Percentiles rank a stretch among this genome's conserved stretches.
These are phyloP conservation scores for Tolmerus cingulatus DNA, from an alignment of 2,888 invertebrate species.

Conservation along the genomic window DNA sequence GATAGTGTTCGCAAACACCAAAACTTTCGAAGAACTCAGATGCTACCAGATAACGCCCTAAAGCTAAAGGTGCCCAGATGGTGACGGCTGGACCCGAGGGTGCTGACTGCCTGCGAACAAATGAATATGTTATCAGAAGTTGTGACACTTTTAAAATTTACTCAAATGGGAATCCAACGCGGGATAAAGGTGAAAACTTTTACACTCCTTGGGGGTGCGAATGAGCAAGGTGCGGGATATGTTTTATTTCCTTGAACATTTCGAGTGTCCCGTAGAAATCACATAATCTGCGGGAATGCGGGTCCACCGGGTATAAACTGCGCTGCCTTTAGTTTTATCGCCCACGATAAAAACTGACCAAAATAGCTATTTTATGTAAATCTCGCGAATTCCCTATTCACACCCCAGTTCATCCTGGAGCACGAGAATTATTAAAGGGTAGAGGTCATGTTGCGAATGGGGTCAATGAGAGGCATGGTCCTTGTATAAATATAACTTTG, in stretches of 20 bases:
- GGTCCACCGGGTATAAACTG: neutral
- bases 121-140: slow-evolving; percentile 17
- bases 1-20: neutral
- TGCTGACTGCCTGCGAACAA: neutral
- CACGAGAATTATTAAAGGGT: neutral
- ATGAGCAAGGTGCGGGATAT: neutral
- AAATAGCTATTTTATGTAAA: neutral
- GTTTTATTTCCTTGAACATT: neutral
- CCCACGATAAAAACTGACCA: neutral
- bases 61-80: neutral
- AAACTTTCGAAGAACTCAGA: slow-evolving; percentile 2
- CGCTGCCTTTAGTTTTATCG: neutral
- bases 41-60: neutral
- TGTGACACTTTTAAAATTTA: slow-evolving; percentile 6
- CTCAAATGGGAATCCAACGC: neutral
- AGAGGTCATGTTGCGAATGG: neutral
- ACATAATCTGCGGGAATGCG: neutral
- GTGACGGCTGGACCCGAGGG: neutral
- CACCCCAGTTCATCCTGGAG: neutral
- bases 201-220: neutral
- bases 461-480: neutral
- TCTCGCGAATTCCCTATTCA: neutral
- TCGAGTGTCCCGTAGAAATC: neutral
- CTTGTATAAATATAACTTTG: neutral
- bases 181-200: neutral